Base-by-base conservation (phyloP, 2,113 vertebrate genomes). In the Raja brachyura region DNA sequence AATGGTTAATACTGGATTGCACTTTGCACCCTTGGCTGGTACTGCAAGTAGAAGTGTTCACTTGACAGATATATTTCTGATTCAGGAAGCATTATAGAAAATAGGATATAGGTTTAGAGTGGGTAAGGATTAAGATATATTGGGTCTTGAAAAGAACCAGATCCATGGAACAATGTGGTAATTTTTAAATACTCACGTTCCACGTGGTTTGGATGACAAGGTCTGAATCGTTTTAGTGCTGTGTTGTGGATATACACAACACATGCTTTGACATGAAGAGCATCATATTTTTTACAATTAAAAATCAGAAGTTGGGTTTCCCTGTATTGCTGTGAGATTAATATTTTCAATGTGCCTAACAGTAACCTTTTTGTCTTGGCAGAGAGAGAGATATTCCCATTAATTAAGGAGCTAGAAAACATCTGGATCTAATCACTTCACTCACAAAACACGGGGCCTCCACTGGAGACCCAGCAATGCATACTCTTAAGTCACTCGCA, bases 341-440 rank as follows among this genome's bases (percentile, higher is more conserved):
- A 39, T 92, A 73, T 73, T 92, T 92, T 92, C 22, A 92, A 33
- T 92, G 68, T 92, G 68, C 39, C 68, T 92, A 48, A 92, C 22
- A 54, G 68, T 48, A 70, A 74, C 70, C 68, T 68, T 92, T 92
- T 54, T 74, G 90, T 74, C 90, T 74, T 48, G 20, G 90, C 68
- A 73, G 90, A 92, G 28, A 70, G 22, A 13, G 70, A 92, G 73
- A 92, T 92, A 92, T 73, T 92, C 68, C 90, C 66, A 73, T 92
- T 92, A 92, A 92, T 92, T 92, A 92, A 92, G 90, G 73, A 73
- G 90, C 39, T 92, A 92, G 88, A 92, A 90, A 92, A 92, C 90
- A 92, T 92, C 90, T 92, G 90, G 90, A 92, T 92, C 90, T 73
- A 74, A 92, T 92, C 68, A 74, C 39, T 92, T 66, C 90, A 25